Conservation (phyloP, 2,888 invertebrate species). For the Caenorhabditis plicata region DNA sequence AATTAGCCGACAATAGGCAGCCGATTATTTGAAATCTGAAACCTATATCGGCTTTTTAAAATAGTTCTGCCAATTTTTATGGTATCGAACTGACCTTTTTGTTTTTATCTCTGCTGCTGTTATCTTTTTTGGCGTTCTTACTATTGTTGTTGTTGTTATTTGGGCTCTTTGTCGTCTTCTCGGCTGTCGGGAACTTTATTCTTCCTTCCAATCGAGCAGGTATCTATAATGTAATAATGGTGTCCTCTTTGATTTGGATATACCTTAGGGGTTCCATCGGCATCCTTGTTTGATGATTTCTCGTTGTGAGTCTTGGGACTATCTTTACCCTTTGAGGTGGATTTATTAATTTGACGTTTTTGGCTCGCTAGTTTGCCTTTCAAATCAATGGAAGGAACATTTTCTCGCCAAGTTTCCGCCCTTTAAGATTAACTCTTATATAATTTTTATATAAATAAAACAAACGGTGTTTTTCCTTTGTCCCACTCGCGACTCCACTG, state of each 20-base stretch:
- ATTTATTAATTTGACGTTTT: background rate
- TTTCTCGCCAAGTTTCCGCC: conserved; percentile 46
- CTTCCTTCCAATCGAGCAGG: conserved; percentile 28
- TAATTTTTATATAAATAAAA: background rate
- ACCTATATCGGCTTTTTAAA: too few relatives aligned
- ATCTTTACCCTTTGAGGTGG: background rate
- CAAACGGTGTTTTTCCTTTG: conserved; percentile 50
- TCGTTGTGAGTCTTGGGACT: background rate
- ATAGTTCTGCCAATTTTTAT: too few relatives aligned
- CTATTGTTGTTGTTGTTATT: too few relatives aligned
- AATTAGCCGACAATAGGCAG: too few relatives aligned
- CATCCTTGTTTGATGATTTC: background rate
- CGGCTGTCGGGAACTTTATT: conserved; percentile 9
- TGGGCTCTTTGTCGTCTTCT: too few relatives aligned
- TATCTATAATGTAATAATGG: conserved; percentile 7
- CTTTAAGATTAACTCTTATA: conserved; percentile 2
- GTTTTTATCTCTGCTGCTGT: too few relatives aligned
- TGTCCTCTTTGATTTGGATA: conserved; percentile 3
- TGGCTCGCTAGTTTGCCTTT: conserved; percentile 35
- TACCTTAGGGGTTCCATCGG: conserved; percentile 10
- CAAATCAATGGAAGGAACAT: conserved; percentile 48
- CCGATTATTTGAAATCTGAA: too few relatives aligned
- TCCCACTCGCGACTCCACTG: conserved; percentile 49
- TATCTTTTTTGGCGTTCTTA: too few relatives aligned
- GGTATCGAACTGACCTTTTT: too few relatives aligned